Base-by-base conservation (phyloP, 2,888 invertebrate species). In the Synergus umbraculus region DNA sequence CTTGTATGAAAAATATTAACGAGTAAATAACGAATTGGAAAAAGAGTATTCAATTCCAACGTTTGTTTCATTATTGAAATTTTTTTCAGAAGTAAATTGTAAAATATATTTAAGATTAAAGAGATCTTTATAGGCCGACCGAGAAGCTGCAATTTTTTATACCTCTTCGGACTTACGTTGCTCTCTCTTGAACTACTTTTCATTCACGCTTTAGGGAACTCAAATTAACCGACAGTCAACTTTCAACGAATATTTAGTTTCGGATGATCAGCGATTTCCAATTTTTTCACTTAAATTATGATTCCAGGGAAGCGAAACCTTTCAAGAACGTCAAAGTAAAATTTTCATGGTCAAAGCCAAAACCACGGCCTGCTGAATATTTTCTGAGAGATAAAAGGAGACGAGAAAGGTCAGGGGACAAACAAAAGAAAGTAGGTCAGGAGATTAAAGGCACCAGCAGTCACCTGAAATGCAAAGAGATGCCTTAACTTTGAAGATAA, bases 361-460 rank as follows among this genome's bases (percentile, higher is more conserved):
- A 73, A 37, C 54, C 88, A 87, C 81, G 86, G 80, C 49, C 46
- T 76, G 78, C 63, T 58, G 81, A 46, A 82, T 86, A 84, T 86
- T 86, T 85, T 86, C 86, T 79, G 63, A 81, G 83, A 87, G 81
- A 87, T 37, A 83, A 85, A 79, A 83, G 78, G 67, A 73, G 77
- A 64, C 69, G 82, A 80, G 81, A 81, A 84, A 83, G 83, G 78
- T 84, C 81, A 78, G 77, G 76, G 65, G 78, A 76, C 76, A 76
- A 82, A 82, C 79, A 77, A 54, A 69, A 82, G 80, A 65, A 78
- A 81, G 79, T 85, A 77, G 83, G 76, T 66, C 79, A 79, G 77
- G 67, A 44, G 78, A 81, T 76, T 77, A 49, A 46, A 69, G 44
- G 37, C 49, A 69, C 69, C 69, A 12, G n/a, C 54, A 73, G 73